Conservation (phyloP, 2,113 vertebrate genomes). For the Syngnathus typhle region DNA sequence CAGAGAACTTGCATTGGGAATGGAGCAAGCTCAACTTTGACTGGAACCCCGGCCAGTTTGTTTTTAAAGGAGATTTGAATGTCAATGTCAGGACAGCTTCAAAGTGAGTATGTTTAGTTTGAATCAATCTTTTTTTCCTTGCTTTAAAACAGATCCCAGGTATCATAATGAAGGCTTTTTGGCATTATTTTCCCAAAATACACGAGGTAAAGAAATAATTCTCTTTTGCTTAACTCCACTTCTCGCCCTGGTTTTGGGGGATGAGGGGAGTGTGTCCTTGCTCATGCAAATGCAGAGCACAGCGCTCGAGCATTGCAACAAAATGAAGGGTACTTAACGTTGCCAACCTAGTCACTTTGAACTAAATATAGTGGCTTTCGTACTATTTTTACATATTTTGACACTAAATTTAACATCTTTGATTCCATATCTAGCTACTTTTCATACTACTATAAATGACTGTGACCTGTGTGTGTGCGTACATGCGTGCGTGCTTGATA, state of each 20-base stretch:
- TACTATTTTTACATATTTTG: not conserved
- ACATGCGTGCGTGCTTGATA: not conserved
- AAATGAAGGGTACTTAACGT: not conserved
- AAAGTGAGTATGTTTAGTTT: constrained; percentile 74
- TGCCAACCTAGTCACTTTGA: not conserved
- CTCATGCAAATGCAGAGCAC: not conserved
- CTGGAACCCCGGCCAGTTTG: constrained; percentile 90
- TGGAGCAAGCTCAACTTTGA: constrained; percentile 88
- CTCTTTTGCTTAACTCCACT: no score
- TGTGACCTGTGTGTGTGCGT: not conserved
- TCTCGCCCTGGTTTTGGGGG: no score
- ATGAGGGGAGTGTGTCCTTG: not conserved
- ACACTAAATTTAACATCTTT: not conserved
- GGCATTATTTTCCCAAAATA: not conserved
- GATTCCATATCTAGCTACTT: not conserved
- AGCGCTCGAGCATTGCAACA: not conserved
- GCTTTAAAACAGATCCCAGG: not conserved
- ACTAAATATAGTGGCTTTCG: not conserved
- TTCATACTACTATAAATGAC: not conserved
- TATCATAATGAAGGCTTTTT: not conserved
- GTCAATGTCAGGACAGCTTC: constrained; percentile 95
- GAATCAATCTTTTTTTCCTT: not conserved
- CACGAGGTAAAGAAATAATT: not conserved
- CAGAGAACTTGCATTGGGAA: constrained; percentile 98
- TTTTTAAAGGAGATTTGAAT: constrained; percentile 90